phyloP scores from a whole-genome alignment of 2,113 vertebrate species.

The Prunella fulvescens region DNA sequence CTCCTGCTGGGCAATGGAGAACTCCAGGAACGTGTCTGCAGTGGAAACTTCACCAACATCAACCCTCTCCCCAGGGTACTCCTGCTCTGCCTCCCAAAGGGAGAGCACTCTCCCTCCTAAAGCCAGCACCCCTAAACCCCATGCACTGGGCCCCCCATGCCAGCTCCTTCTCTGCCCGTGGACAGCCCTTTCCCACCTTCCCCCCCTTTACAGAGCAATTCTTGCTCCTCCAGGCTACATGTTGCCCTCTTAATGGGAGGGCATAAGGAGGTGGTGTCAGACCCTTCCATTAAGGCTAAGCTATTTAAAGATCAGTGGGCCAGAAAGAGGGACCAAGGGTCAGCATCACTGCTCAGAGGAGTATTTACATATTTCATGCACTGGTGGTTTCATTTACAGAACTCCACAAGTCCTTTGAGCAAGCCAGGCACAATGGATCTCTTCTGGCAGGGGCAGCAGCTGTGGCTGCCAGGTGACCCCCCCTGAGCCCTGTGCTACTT shows the following conservation, averaged over 20 bases:
- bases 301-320: not conserved
- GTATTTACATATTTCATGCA: not conserved
- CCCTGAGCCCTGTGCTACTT: not conserved
- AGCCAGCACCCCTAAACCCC: not conserved
- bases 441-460: not conserved
- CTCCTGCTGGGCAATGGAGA: not conserved
- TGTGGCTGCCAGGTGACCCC: not conserved
- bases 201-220: not conserved
- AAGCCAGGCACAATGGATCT: not conserved
- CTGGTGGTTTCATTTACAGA: not conserved
- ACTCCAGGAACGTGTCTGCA: accelerated
- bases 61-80: not conserved
- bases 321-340: not conserved
- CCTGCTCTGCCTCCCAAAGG: not conserved
- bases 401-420: not conserved
- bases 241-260: not conserved
- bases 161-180: not conserved
- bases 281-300: not conserved
- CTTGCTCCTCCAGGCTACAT: not conserved
- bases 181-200: not conserved
- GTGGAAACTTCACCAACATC: accelerated
- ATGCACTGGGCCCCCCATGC: not conserved
- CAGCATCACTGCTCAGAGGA: not conserved
- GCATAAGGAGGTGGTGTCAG: not conserved
- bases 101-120: not conserved